phyloP scores from a whole-genome alignment of 2,888 invertebrate genomes.

The Sesamia inferens region DNA sequence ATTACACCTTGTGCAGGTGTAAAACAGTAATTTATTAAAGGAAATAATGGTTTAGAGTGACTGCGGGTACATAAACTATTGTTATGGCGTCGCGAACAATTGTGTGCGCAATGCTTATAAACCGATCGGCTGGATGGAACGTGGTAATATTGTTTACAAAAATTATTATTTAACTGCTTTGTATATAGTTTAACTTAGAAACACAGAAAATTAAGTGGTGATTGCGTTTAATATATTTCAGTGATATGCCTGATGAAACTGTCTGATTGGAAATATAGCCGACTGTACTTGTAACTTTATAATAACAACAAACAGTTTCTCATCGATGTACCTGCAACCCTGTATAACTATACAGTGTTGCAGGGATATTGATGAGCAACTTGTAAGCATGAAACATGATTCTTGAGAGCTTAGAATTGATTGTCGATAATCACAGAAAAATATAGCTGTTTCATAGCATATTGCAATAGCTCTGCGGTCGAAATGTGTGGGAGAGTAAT shows the following conservation, averaged over 20 bases:
- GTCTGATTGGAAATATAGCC: background rate
- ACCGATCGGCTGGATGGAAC: constrained; percentile 15
- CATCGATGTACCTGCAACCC: too few relatives aligned
- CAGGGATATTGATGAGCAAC: too few relatives aligned
- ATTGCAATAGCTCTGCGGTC: background rate
- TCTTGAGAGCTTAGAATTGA: background rate
- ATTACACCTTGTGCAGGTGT: constrained; percentile 59
- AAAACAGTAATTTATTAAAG: constrained; percentile 55
- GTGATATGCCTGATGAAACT: too few relatives aligned
- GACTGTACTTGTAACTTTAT: background rate
- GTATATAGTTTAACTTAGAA: background rate
- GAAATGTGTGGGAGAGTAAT: background rate
- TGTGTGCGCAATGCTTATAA: constrained; percentile 22
- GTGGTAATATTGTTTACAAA: constrained; percentile 25
- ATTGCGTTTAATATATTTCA: background rate
- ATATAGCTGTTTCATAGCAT: background rate
- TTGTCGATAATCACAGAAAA: background rate
- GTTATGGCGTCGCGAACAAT: constrained; percentile 43
- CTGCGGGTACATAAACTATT: constrained; percentile 49
- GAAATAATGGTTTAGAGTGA: constrained; percentile 56
- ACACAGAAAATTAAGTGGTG: background rate
- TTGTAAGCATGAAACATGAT: background rate
- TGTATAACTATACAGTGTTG: background rate
- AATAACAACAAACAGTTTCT: too few relatives aligned
- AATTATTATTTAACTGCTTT: constrained; percentile 1